Evolutionary conservation across 2,113 vertebrate species (phyloP).

Genomic region (Chionodraco myersi): DNA sequence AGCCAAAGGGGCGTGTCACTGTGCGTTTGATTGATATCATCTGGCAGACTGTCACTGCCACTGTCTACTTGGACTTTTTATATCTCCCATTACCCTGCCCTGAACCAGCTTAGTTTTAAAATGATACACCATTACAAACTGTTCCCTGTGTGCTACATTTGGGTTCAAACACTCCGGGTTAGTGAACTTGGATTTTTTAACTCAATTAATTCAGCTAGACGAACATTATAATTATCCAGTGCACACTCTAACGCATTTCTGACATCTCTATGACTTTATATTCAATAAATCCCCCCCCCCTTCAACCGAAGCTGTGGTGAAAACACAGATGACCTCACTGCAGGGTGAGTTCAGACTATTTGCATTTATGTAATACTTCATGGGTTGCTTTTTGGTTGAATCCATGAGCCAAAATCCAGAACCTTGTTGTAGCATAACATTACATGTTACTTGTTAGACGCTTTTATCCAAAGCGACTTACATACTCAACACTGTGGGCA

Average conservation of each 20-base stretch:
- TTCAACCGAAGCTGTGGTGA: slow-evolving; percentile 2
- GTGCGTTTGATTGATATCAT: neutral
- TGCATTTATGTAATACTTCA: neutral
- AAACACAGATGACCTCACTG: neutral
- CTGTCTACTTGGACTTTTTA: too few relatives aligned
- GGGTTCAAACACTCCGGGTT: too few relatives aligned
- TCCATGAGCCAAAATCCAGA: neutral
- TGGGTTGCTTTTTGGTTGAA: neutral
- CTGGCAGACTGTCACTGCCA: neutral
- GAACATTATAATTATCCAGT: neutral
- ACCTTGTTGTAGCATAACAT: neutral
- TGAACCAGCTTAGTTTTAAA: too few relatives aligned
- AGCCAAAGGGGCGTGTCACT: too few relatives aligned
- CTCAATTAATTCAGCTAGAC: neutral
- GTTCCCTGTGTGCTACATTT: too few relatives aligned
- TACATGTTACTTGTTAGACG: too few relatives aligned
- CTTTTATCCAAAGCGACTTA: too few relatives aligned
- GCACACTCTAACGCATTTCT: neutral
- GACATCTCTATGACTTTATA: slow-evolving; percentile 21
- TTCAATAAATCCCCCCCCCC: neutral
- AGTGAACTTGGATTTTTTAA: neutral
- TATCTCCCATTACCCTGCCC: too few relatives aligned
- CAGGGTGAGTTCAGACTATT: too few relatives aligned
- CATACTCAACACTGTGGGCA: too few relatives aligned
- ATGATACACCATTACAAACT: too few relatives aligned